These are phyloP conservation scores for Esox niger DNA, from an alignment of 2,113 vertebrate species.

Conservation along the genomic window DNA sequence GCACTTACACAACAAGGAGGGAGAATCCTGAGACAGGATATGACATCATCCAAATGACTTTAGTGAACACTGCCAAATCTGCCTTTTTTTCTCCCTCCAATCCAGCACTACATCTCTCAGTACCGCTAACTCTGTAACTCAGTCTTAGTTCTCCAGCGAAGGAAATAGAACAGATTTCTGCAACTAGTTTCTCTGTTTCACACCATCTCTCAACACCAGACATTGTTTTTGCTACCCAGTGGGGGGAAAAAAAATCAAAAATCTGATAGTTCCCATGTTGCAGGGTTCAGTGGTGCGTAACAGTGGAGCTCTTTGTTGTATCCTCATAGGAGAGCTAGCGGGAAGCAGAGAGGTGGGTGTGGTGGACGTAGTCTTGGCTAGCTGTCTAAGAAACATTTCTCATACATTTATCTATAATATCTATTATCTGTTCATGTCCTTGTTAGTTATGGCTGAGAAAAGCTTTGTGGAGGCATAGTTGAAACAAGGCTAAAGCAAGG, in stretches of 20 bases:
- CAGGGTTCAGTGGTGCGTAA: constrained; percentile 18
- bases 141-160: background rate
- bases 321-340: constrained; percentile 1
- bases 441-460: too few relatives aligned
- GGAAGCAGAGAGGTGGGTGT: constrained; percentile 8
- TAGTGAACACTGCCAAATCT: constrained; percentile 69
- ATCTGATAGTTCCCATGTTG: background rate
- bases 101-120: too few relatives aligned
- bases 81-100: background rate
- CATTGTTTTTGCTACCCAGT: constrained; percentile 20
- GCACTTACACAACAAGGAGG: constrained; percentile 38
- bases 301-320: constrained; percentile 25
- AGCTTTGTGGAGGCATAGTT: too few relatives aligned
- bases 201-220: constrained; percentile 14
- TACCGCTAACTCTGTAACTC: background rate
- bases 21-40: constrained; percentile 79
- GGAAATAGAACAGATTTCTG: constrained; percentile 2
- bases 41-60: constrained; percentile 80
- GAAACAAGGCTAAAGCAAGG: too few relatives aligned
- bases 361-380: background rate
- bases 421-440: too few relatives aligned
- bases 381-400: background rate
- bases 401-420: background rate
- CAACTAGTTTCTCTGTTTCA: constrained; percentile 14
- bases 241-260: constrained; percentile 7